Percentiles rank a stretch among this genome's conserved stretches.
These are phyloP conservation scores for Brevimyrus niger DNA, from an alignment of 2,113 vertebrate species.

Conservation along the genomic window DNA sequence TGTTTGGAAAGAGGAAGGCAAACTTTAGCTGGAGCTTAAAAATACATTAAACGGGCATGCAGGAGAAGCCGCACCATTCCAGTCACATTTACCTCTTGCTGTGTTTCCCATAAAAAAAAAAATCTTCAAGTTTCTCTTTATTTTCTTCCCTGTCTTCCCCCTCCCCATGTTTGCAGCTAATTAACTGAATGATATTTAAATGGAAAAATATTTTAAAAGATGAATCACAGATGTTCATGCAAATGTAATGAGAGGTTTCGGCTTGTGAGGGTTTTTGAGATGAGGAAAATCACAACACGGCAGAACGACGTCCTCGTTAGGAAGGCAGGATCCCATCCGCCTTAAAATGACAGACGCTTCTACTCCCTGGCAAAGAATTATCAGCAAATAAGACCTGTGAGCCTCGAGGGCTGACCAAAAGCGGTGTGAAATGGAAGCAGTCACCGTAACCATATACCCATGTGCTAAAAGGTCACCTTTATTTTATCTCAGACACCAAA, in stretches of 20 bases:
- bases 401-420: slow-evolving; percentile 30
- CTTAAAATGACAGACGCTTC: slow-evolving; percentile 20
- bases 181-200: slow-evolving; percentile 60
- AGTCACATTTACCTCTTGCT: slow-evolving; percentile 57
- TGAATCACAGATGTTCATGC: slow-evolving; percentile 61
- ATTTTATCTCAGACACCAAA: background rate
- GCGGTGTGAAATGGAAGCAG: slow-evolving; percentile 18
- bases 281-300: slow-evolving; percentile 38
- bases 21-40: slow-evolving; percentile 9
- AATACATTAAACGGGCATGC: slow-evolving; percentile 2
- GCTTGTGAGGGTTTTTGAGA: slow-evolving; percentile 34
- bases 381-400: slow-evolving; percentile 23
- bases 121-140: slow-evolving; percentile 46
- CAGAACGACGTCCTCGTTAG: slow-evolving; percentile 26
- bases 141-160: slow-evolving; percentile 35
- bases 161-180: slow-evolving; percentile 38
- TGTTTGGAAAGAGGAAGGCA: slow-evolving; percentile 10
- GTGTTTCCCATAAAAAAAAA: slow-evolving; percentile 32
- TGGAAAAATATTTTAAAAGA: slow-evolving; percentile 57
- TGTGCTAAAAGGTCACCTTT: background rate
- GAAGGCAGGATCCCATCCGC: slow-evolving; percentile 17
- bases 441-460: slow-evolving; percentile 10
- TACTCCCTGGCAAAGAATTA: slow-evolving; percentile 12
- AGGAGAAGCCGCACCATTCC: slow-evolving; percentile 14
- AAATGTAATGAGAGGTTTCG: slow-evolving; percentile 53